Conservation (phyloP, 2,888 invertebrate species). For the Baccha elongata region DNA sequence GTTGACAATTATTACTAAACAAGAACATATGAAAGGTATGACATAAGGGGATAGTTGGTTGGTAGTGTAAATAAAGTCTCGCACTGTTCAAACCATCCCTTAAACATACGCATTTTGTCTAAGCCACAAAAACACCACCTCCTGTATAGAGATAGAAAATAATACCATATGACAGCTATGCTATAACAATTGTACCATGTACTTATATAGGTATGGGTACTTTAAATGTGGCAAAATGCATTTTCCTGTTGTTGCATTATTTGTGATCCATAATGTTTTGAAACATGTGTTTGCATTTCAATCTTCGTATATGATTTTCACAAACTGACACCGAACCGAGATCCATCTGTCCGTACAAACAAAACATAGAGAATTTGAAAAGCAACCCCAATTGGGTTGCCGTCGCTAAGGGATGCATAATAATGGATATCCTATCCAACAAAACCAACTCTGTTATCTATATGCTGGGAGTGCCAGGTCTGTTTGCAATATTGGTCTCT, state of each 20-base stretch:
- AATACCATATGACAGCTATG: slow-evolving; percentile 55
- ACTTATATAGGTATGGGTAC: not conserved
- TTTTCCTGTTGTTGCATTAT: slow-evolving; percentile 58
- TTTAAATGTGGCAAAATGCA: slow-evolving; percentile 43
- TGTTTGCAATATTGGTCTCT: slow-evolving; percentile 71
- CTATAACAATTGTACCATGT: slow-evolving; percentile 60
- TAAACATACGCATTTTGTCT: slow-evolving; percentile 36
- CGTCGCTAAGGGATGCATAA: slow-evolving; percentile 48
- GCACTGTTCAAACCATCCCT: not conserved
- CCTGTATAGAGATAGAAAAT: not conserved
- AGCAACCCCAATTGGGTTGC: slow-evolving; percentile 7
- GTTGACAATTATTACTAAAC: slow-evolving; percentile 72
- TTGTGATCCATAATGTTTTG: slow-evolving; percentile 71
- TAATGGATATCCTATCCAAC: slow-evolving; percentile 40
- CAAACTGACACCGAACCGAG: slow-evolving; percentile 54
- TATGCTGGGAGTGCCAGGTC: slow-evolving; percentile 30
- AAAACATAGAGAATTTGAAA: slow-evolving; percentile 17
- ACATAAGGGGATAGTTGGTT: slow-evolving; percentile 4
- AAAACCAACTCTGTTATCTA: slow-evolving; percentile 6
- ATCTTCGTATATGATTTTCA: slow-evolving; percentile 69
- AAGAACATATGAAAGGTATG: slow-evolving; percentile 41
- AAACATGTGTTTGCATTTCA: slow-evolving; percentile 73
- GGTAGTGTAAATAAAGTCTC: slow-evolving; percentile 38
- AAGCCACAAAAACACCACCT: not conserved
- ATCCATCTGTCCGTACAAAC: slow-evolving; percentile 17